A percentile compares a stretch with the other conserved stretches of the same genome.
These are phyloP conservation scores for Margarornis squamiger DNA, from an alignment of 2,797 vertebrate genomes.

Conservation along the genomic window DNA sequence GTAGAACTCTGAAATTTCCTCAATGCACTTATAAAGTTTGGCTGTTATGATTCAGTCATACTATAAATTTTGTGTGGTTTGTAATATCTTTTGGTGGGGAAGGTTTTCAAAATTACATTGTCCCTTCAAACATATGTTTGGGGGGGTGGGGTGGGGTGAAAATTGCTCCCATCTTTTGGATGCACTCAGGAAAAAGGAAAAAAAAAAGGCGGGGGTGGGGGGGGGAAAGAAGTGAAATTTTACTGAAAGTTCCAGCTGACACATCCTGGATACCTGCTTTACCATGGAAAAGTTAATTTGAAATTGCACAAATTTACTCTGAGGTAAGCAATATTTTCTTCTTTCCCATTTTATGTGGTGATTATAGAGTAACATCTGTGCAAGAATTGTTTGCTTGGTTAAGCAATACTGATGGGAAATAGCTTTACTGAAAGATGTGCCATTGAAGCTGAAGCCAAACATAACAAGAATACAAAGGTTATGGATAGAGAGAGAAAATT, in stretches of 20 bases:
- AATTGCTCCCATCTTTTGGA: slow-evolving; percentile 5
- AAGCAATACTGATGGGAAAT: background rate
- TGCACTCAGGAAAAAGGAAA: background rate
- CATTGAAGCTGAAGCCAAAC: background rate
- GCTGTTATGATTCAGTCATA: background rate
- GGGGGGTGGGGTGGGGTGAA: background rate
- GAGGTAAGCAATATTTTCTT: background rate
- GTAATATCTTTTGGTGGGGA: background rate
- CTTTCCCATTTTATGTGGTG: background rate
- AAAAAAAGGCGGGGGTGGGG: too few species aligned
- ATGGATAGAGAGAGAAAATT: background rate
- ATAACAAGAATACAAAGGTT: background rate
- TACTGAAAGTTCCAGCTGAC: background rate
- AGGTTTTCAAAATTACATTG: background rate
- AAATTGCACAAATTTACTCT: background rate
- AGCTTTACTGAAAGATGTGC: background rate
- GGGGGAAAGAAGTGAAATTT: background rate
- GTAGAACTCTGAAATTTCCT: background rate
- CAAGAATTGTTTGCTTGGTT: background rate
- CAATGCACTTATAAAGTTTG: accelerated
- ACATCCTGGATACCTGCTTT: background rate
- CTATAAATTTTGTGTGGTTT: background rate
- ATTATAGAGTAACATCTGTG: background rate
- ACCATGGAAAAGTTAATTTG: background rate
- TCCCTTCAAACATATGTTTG: background rate